phyloP scores from a whole-genome alignment of 2,113 vertebrate genomes.

The Galemys pyrenaicus region DNA sequence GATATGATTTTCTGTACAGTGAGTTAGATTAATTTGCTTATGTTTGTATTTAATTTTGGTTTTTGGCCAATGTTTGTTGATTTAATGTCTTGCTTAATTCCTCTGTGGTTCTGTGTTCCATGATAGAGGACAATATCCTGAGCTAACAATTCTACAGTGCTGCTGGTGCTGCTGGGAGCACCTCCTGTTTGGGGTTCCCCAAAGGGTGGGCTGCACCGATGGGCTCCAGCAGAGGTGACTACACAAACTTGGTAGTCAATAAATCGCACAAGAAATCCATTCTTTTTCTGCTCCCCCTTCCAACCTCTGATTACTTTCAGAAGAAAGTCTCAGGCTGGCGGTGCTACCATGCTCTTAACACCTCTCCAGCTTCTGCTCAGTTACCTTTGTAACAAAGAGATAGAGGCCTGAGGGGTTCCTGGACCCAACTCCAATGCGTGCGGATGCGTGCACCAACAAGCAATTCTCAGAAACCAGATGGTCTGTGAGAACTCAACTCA shows the following conservation, averaged over 20 bases:
- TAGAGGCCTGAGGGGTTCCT: too few relatives aligned
- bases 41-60: background rate
- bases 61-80: background rate
- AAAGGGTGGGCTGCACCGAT: fast-evolving
- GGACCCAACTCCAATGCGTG: too few relatives aligned
- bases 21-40: background rate
- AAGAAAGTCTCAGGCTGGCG: background rate
- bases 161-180: background rate
- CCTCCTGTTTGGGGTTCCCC: background rate
- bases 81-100: background rate
- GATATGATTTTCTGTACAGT: background rate
- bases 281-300: background rate
- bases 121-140: background rate
- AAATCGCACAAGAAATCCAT: background rate
- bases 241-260: background rate
- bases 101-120: background rate
- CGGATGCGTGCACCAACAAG: too few relatives aligned
- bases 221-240: background rate
- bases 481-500: too few relatives aligned
- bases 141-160: background rate
- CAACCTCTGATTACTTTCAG: background rate
- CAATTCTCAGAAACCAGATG: too few relatives aligned
- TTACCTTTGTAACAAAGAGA: background rate
- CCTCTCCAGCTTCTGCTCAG: background rate
- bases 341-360: fast-evolving